phyloP scores from a whole-genome alignment of 1,140 invertebrate genomes.

The Lucilia sericata region DNA sequence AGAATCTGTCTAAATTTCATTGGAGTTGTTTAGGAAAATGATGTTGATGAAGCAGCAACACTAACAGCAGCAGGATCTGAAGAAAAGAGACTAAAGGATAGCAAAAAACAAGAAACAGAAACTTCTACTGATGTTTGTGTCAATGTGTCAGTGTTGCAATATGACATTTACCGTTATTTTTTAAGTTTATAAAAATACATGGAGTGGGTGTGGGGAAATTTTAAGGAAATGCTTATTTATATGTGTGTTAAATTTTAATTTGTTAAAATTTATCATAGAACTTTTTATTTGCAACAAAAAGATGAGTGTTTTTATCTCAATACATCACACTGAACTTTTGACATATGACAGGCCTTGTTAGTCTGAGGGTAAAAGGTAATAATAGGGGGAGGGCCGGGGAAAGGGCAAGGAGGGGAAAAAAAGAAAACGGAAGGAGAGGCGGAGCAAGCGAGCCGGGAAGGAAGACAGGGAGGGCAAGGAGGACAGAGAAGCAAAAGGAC shows the following conservation, averaged over 20 bases:
- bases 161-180: conserved; percentile 30
- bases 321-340: neutral
- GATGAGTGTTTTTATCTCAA: neutral
- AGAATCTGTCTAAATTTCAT: conserved; percentile 10
- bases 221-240: neutral
- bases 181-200: neutral
- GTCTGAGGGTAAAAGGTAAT: no score
- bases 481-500: no score
- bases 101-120: neutral
- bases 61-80: neutral
- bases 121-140: conserved; percentile 38
- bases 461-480: no score
- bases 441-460: no score
- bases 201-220: neutral
- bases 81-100: neutral
- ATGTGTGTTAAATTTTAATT: conserved; percentile 8
- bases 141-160: conserved; percentile 33
- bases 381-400: no score
- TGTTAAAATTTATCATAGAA: conserved; percentile 5
- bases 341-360: neutral
- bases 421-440: no score
- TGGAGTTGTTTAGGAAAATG: conserved; percentile 21
- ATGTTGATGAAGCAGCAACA: conserved; percentile 4
- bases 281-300: neutral
- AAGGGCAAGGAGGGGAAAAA: no score